Percentiles rank a stretch among this genome's conserved stretches.
These are phyloP conservation scores for Pelodytes ibericus DNA, from an alignment of 2,797 vertebrate genomes.

Conservation along the genomic window DNA sequence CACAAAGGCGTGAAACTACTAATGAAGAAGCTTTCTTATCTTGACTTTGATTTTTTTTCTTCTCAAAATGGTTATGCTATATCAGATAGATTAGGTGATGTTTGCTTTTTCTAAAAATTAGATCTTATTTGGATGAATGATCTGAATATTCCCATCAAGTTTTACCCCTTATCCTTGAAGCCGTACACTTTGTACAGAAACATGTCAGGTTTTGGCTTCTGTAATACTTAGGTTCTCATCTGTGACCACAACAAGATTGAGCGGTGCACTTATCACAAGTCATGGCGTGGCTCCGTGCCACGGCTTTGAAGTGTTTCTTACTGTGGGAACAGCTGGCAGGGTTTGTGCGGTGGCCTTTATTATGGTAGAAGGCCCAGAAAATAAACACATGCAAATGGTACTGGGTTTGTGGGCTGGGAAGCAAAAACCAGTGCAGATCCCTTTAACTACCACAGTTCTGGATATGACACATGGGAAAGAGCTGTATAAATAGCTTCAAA, in stretches of 20 bases:
- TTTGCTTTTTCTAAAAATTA: no score
- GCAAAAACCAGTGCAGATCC: constrained; percentile 67
- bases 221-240: constrained; percentile 28
- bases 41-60: no score
- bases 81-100: no score
- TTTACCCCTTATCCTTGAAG: no score
- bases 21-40: no score
- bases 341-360: constrained; percentile 40
- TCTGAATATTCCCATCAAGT: no score
- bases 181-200: constrained; percentile 13
- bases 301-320: constrained; percentile 19
- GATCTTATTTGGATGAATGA: no score
- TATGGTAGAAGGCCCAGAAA: constrained; percentile 36
- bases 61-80: no score
- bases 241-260: constrained; percentile 41
- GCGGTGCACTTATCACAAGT: constrained; percentile 17
- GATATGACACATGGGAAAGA: neutral
- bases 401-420: constrained; percentile 48
- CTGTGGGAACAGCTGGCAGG: constrained; percentile 42
- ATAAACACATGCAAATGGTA: constrained; percentile 47
- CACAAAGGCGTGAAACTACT: no score
- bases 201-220: constrained; percentile 32
- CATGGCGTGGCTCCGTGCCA: constrained; percentile 35
- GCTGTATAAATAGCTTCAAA: no score
- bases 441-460: constrained; percentile 62